Evolutionary conservation across 2,797 vertebrate genomes (phyloP), one percentile per base, ranked within the genome.

Genomic region (Sebastes alutus): DNA sequence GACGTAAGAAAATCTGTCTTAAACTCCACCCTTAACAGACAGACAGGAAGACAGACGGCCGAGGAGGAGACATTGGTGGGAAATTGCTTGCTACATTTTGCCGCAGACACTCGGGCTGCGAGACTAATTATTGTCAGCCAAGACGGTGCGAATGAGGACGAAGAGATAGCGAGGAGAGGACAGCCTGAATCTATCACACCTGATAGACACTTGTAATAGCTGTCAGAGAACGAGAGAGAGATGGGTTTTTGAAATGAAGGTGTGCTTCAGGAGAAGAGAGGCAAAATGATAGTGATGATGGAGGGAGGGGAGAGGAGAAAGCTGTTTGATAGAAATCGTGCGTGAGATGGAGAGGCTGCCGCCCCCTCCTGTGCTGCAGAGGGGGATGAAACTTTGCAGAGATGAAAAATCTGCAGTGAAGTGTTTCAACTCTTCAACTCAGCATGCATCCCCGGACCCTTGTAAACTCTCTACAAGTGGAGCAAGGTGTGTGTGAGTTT

Each of bases 371-470:
- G 73, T 71, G 82, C 74, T 80, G 86, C 81, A 84, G 76, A 76
- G 78, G 25, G 29, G 80, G 67, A 75, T 72, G 75, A 86, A 89
- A 85, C 78, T 89, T 87, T 87, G 85, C 80, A 77, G 82, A 73
- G 85, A 91, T 88, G 76, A 88, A 84, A 90, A 85, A 83, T 83
- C 85, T 83, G 86, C 77, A 87, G 75, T 85, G 77, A 84, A 75
- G 68, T 77, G 67, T 87, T 87, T 87, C 62, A 56, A 49, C 77
- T 83, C 79, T 82, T 89, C 73, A 83, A 54, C 84, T 75, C 85
- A 72, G 81, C 83, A 63, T 64, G 76, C 38, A n/a, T 83, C 64
- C 72, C 61, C 38, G 27, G 60, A 76, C 70, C 38, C 68, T 56
- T 73, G 42, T 75, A 77, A 72, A 74, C 58, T 62, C 67, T 73